Evolutionary conservation across 1,140 invertebrate species (phyloP), one percentile per base, ranked within the genome.

Genomic region (Phocides pigmalion): DNA sequence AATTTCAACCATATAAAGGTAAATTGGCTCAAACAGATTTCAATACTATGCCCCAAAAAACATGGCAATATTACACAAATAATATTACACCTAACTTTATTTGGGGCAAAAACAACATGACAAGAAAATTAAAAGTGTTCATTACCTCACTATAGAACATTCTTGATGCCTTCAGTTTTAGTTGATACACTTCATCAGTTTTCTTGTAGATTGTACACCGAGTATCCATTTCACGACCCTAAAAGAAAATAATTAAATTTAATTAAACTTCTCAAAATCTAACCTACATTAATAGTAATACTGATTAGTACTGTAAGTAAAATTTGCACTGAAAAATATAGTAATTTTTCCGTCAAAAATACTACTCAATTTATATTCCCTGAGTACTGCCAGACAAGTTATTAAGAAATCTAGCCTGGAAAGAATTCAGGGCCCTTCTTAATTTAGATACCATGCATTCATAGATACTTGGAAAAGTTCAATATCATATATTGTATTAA

Each of bases 131-230:
- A 17, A 42, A 42, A 3, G 0, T 0, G 4, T 20, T 35, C 62
- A 64, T 76, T 89, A 95, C 94, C 94, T 99, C 98, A 81, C 95
- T 96, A 77, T 98, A 98, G 90, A 99, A 99, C 90, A 95, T 96
- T 79, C 98, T 95, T 11, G 98, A 99, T 42, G 98, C 95, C 92
- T 99, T 99, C 89, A 99, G 93, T 93, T 99, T 99, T 54, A 99
- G 93, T 89, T 97, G 97, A 93, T 99, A 99, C 59, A 97, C 95
- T 89, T 98, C 97, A 79, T 99, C 98, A 66, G 98, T 99, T 94
- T 99, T 99, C 93, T 99, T 99, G 92, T 97, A 99, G 79, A 99
- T 97, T 39, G 99, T 98, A 37, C 98, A 98, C 80, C 98, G 94
- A 11, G 98, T 97, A 75, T 99, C 97, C 87, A 96, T 95, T 92